Base-by-base conservation (phyloP, 2,113 vertebrate genomes). In the Ceyx margarethae region DNA sequence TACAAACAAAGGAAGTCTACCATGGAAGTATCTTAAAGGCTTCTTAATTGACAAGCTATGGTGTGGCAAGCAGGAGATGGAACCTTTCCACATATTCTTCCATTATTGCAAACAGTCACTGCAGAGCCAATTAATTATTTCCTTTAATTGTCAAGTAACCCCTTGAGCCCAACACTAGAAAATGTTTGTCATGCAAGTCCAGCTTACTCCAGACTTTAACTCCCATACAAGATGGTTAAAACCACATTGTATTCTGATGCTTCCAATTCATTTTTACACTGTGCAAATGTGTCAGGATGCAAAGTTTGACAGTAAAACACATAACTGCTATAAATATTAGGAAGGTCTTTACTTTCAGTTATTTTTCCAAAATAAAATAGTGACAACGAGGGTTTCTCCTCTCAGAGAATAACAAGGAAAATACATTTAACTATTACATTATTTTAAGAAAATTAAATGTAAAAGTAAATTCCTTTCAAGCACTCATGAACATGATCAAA, bases 361-460 rank as follows among this genome's bases (percentile, higher is more conserved):
- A 37, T 84, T 80, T 90, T 87, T 82, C 23, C 33, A 84, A 60
- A 85, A 64, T 50, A 93, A 94, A 92, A 90, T 29, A 73, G 66
- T 77, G 60, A 62, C 54, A 76, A 28, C 31, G 68, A 87, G 13
- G 46, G 26, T 93, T 87, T 31, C 28, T 77, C 50, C 13, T 80
- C 71, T 77, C 40, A 68, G 35, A 15, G 21, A 80, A 77, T 77
- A 85, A 81, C n/a, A 82, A 80, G 33, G 20, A 85, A 88, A 91
- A 89, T 40, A 77, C 9, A 85, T 62, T 77, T 72, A 86, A 88
- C 17, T 66, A 11, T 73, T 81, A 77, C 10, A 46, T 69, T 93
- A 77, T 76, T 83, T 31, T 50, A 84, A 51, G 50, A 87, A 90
- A 86, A 93, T 46, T 9, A 78, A 78, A 91, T 31, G 28, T 13